Percentiles rank a stretch among this genome's conserved stretches.
Conservation (phyloP, 2,113 vertebrate species). For the Macquaria ambigua region DNA sequence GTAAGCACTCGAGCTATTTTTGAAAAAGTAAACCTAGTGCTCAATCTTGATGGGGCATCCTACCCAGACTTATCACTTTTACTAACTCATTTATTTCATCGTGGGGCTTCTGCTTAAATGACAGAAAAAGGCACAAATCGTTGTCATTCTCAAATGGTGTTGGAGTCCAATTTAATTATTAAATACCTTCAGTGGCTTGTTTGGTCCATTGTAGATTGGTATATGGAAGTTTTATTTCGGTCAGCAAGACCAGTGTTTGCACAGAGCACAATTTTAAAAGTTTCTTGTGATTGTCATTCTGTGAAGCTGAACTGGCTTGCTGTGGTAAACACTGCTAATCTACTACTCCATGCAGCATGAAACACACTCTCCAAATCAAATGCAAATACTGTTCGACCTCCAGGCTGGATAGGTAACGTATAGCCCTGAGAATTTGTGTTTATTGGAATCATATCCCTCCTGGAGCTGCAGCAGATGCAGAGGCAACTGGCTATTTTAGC, state of each 20-base stretch:
- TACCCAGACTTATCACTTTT: slow-evolving; percentile 1
- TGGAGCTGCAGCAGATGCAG: slow-evolving; percentile 52
- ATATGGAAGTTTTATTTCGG: neutral
- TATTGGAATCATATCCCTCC: neutral
- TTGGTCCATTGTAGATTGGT: slow-evolving; percentile 1
- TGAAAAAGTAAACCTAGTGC: neutral
- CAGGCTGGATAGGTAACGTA: neutral
- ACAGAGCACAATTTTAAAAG: neutral
- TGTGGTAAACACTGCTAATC: neutral
- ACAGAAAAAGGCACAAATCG: neutral
- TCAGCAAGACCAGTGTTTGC: slow-evolving; percentile 23
- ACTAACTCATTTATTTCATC: neutral
- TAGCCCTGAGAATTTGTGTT: slow-evolving; percentile 8
- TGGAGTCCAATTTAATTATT: neutral
- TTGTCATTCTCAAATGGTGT: neutral
- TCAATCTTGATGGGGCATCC: slow-evolving; percentile 12
- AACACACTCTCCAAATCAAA: slow-evolving; percentile 9
- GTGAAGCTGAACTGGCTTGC: neutral
- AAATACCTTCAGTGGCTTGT: neutral
- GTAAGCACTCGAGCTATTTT: neutral
- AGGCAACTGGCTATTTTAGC: slow-evolving; percentile 47
- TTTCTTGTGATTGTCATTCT: slow-evolving; percentile 1
- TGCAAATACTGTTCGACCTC: slow-evolving; percentile 35
- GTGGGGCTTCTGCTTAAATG: neutral
- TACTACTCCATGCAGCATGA: neutral